Base-by-base conservation (phyloP, 92 coral and sea anemone species). In the Porites evermanni region DNA sequence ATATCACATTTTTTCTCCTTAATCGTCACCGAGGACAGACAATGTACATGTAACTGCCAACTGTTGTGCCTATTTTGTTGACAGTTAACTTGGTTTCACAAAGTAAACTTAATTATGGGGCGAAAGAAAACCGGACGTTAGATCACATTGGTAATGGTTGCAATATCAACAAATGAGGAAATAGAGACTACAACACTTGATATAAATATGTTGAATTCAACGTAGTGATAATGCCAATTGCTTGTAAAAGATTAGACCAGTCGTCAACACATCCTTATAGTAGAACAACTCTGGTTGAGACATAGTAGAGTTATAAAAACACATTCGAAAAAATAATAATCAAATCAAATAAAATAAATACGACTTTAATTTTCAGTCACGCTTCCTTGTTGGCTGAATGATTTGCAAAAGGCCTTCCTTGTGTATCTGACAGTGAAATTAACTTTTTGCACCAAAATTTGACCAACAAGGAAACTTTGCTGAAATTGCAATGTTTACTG, bases 381-480 rank as follows among this genome's bases (percentile, higher is more conserved):
- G 75, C 58, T 71, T 64, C 19, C 83, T 67, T 79, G 64, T 16
- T 79, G 75, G 51, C 58, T 38, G 18, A 14, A 2, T 29, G n/a
- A 65, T 18, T 8, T 19, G 9, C 18, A 65, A 13, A 70, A 11
- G 6, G 6, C 17, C 3, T 8, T 68, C n/a, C 12, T 21, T 9
- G 12, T 1, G 2, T 6, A 12, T 73, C 20, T 44, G 58, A 29
- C 9, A 1, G 4, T 4, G 17, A 73, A 50, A 14, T 21, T 20
- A 44, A 53, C 10, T 14, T 6, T 61, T 63, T 47, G 12, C 6
- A n/a, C 3, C 24, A 5, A 51, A 17, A 13, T 11, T 67, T 11
- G 58, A 56, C 50, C 82, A 69, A 77, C 63, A 38, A 60, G 70
- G 85, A 72, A 73, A 61, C 64, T 64, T 61, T 21, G 9, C 44